phyloP scores from a whole-genome alignment of 2,113 vertebrate genomes.

The Heterotilapia buettikoferi region DNA sequence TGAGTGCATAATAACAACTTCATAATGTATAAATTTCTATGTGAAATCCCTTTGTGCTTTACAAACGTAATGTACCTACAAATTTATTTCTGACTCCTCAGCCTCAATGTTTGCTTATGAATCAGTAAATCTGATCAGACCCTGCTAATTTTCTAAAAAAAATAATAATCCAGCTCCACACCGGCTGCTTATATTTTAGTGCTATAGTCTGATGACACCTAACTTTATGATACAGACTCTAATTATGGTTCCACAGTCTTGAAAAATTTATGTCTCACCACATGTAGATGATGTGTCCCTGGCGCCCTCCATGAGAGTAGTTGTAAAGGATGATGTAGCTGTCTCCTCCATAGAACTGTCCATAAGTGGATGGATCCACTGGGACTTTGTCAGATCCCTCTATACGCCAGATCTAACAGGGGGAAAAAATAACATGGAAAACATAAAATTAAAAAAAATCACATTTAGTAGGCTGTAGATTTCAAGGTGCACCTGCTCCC shows the following conservation, averaged over 20 bases:
- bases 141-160: neutral
- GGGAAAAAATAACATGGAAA: neutral
- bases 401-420: slow-evolving; percentile 88
- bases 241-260: neutral
- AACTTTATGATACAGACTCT: neutral
- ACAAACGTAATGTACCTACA: neutral
- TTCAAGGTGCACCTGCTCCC: neutral
- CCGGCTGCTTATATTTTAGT: neutral
- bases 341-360: slow-evolving; percentile 96
- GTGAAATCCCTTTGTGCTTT: neutral
- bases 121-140: neutral
- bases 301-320: slow-evolving; percentile 79
- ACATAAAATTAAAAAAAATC: neutral
- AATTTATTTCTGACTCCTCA: neutral
- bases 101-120: neutral
- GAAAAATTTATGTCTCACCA: slow-evolving; percentile 76
- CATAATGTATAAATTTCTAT: neutral
- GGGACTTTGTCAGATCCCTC: slow-evolving; percentile 83
- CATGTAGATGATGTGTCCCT: slow-evolving; percentile 94
- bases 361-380: slow-evolving; percentile 76
- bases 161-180: neutral
- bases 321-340: slow-evolving; percentile 94
- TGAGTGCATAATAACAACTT: neutral
- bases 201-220: neutral
- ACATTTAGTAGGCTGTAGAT: neutral